These are phyloP conservation scores for Zaprionus ornatus DNA, from an alignment of 1,140 invertebrate species.

Conservation along the genomic window DNA sequence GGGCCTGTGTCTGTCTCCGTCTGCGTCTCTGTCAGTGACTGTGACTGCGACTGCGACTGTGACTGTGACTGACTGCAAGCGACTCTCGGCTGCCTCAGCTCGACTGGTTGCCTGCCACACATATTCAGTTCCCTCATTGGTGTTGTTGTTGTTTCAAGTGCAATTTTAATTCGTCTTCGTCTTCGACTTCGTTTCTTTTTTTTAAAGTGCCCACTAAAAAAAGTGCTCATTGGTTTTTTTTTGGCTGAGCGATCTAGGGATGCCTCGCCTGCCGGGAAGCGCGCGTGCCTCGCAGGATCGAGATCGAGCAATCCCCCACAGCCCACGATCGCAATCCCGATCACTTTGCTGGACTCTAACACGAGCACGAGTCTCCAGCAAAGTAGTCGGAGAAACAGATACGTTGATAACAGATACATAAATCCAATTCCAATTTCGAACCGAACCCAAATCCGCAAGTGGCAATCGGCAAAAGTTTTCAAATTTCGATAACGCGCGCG, in stretches of 20 bases:
- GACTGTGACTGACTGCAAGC: slow-evolving; percentile 1
- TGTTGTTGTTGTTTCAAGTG: slow-evolving; percentile 34
- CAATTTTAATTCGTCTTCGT: slow-evolving; percentile 15
- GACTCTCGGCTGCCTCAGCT: slow-evolving; percentile 15
- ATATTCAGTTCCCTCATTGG: slow-evolving; percentile 16
- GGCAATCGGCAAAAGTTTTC: slow-evolving; percentile 18
- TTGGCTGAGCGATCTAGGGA: slow-evolving; percentile 26
- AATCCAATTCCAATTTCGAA: not conserved
- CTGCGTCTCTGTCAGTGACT: slow-evolving; percentile 6
- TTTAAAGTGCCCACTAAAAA: slow-evolving; percentile 48
- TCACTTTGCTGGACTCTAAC: not conserved
- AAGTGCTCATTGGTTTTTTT: slow-evolving; percentile 35
- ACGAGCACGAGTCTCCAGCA: no score
- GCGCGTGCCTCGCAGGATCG: slow-evolving; percentile 31
- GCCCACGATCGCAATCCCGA: not conserved
- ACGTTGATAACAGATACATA: not conserved
- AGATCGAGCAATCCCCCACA: not conserved
- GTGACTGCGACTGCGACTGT: slow-evolving; percentile 10
- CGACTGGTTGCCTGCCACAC: slow-evolving; percentile 26
- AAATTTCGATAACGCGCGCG: slow-evolving; percentile 9
- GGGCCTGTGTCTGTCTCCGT: slow-evolving; percentile 9
- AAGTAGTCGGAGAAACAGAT: not conserved
- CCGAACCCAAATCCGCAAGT: not conserved
- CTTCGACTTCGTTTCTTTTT: slow-evolving; percentile 31
- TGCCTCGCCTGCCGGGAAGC: not conserved